Evolutionary conservation across 30 jellyfish, hydroid and myxozoan species (phyloP).

Genomic region (Catostylus mosaicus): DNA sequence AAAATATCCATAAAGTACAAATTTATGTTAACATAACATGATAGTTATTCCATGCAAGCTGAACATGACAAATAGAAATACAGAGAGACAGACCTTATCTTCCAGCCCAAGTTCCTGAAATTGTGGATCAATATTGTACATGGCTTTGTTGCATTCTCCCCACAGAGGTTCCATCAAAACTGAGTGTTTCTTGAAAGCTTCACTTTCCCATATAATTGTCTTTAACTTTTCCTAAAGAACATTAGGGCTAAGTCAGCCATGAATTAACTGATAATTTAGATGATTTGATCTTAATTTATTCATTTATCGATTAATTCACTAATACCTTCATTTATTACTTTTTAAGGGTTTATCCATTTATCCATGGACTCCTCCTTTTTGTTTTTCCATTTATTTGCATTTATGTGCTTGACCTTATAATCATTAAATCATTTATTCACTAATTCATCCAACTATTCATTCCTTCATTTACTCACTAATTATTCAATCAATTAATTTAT

Average conservation of each 20-base stretch:
- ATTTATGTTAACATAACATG: too few species aligned
- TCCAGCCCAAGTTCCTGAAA: conserved; percentile 80
- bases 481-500: too few species aligned
- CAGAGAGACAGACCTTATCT: conserved; percentile 71
- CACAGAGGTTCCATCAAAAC: conserved; percentile 80
- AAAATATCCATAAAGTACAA: too few species aligned
- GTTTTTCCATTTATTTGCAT: background rate
- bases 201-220: conserved; percentile 72
- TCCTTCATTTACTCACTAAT: too few species aligned
- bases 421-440: too few species aligned
- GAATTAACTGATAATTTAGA: background rate
- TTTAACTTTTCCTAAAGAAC: conserved; percentile 33
- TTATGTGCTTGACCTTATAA: too few species aligned
- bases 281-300: background rate
- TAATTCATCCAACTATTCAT: too few species aligned
- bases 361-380: too few species aligned
- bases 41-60: too few species aligned
- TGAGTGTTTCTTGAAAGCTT: conserved; percentile 69
- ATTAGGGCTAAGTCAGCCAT: background rate
- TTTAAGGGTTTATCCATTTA: too few species aligned
- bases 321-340: too few species aligned
- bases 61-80: too few species aligned
- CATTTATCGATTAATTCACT: background rate
- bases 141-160: conserved; percentile 72
- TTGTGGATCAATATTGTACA: conserved; percentile 62